Evolutionary conservation across 2,888 invertebrate species (phyloP).

Genomic region (Dendrolimus pini): DNA sequence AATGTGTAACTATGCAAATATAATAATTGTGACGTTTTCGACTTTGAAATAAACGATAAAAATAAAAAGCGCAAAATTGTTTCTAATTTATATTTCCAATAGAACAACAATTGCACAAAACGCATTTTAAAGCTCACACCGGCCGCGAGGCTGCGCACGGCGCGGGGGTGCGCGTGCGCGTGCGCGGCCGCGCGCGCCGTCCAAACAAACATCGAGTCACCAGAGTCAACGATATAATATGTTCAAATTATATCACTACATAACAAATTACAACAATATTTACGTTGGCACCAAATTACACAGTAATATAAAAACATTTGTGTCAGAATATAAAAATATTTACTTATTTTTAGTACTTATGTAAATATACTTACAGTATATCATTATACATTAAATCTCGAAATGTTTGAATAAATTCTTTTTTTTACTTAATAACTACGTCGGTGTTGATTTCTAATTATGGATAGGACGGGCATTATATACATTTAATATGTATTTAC

Average conservation of each 20-base stretch:
- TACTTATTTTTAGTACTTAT: slow-evolving; percentile 61
- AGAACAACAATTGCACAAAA: slow-evolving; percentile 72
- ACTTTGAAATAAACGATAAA: slow-evolving; percentile 8
- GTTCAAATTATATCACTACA: slow-evolving; percentile 71
- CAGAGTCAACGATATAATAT: slow-evolving; percentile 61
- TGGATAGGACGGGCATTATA: slow-evolving; percentile 33
- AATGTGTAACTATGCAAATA: not conserved
- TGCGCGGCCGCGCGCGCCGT: slow-evolving; percentile 14
- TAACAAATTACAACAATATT: slow-evolving; percentile 75
- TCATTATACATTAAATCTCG: slow-evolving; percentile 68
- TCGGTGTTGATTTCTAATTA: slow-evolving; percentile 50
- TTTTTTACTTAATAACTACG: slow-evolving; percentile 52
- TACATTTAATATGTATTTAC: not conserved
- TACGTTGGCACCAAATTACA: slow-evolving; percentile 74
- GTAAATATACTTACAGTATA: slow-evolving; percentile 60
- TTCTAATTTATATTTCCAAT: slow-evolving; percentile 69
- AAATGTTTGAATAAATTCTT: slow-evolving; percentile 62
- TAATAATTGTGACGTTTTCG: not conserved
- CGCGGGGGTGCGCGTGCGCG: slow-evolving; percentile 18
- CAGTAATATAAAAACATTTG: slow-evolving; percentile 67
- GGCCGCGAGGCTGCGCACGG: slow-evolving; percentile 2
- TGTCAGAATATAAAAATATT: slow-evolving; percentile 74
- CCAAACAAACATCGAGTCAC: slow-evolving; percentile 38
- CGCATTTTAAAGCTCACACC: slow-evolving; percentile 59
- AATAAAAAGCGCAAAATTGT: slow-evolving; percentile 36